phyloP scores from a whole-genome alignment of 2,797 vertebrate genomes.

The Micropoecilia bifurca region DNA sequence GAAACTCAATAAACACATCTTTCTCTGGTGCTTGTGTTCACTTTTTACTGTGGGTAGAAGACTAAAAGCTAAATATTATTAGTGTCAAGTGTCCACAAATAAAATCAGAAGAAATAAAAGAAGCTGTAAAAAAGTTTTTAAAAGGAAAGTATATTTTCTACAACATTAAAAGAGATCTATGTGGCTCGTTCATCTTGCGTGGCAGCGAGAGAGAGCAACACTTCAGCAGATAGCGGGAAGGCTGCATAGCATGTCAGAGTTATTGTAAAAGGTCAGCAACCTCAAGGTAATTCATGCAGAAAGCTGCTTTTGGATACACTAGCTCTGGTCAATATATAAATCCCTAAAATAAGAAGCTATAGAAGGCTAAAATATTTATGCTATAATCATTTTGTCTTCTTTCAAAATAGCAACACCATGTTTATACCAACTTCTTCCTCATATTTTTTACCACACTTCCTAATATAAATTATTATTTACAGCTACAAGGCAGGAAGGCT shows the following conservation, averaged over 20 bases:
- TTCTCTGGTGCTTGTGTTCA: not conserved
- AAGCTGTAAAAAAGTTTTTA: not conserved
- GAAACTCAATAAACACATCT: not conserved
- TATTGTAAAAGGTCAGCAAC: not conserved
- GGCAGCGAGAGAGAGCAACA: not conserved
- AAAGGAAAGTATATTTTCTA: not conserved
- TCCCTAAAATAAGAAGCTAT: not conserved
- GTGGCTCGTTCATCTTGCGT: not conserved
- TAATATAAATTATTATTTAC: not conserved
- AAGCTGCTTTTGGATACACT: not conserved
- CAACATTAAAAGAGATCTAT: not conserved
- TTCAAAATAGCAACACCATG: not conserved
- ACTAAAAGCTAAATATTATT: not conserved
- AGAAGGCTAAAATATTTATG: not conserved
- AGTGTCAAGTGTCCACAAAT: not conserved
- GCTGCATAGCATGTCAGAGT: not conserved
- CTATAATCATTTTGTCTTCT: not conserved
- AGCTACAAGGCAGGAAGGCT: not conserved
- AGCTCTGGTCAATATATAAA: not conserved
- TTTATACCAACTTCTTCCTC: not conserved
- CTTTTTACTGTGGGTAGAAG: not conserved
- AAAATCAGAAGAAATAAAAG: not conserved
- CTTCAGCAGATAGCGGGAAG: not conserved
- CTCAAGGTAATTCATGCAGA: not conserved
- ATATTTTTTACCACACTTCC: not conserved